Conservation (phyloP, 2,888 invertebrate genomes). For the Diarsia brunnea region DNA sequence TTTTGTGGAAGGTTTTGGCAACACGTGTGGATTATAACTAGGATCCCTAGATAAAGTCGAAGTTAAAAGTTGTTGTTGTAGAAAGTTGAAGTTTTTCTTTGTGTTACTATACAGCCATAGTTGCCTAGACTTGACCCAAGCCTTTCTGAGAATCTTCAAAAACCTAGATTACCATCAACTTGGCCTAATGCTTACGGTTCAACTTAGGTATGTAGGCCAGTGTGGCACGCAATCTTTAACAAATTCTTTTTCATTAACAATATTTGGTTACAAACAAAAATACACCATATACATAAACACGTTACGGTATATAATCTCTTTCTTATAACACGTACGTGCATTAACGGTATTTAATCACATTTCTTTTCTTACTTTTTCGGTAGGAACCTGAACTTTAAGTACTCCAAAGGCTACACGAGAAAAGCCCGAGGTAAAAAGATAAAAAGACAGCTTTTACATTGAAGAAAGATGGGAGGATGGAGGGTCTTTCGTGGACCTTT, state of each 20-base stretch:
- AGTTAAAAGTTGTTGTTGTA: too few relatives aligned
- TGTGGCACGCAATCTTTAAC: not conserved
- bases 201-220: conserved; percentile 5
- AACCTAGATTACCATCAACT: conserved; percentile 3
- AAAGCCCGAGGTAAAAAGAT: conserved; percentile 55
- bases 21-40: not conserved
- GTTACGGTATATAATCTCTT: conserved; percentile 1
- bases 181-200: conserved; percentile 8
- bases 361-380: conserved; percentile 32
- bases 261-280: not conserved
- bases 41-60: too few relatives aligned
- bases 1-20: not conserved
- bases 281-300: not conserved
- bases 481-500: conserved; percentile 40
- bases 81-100: too few relatives aligned
- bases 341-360: conserved; percentile 39
- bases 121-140: not conserved
- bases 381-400: conserved; percentile 29
- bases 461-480: conserved; percentile 31
- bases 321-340: conserved; percentile 6
- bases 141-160: not conserved
- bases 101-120: not conserved
- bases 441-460: conserved; percentile 65
- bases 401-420: conserved; percentile 43
- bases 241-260: not conserved